Percentiles rank a stretch among this genome's conserved stretches.
Evolutionary conservation across 2,888 invertebrate species (phyloP).

Genomic region (Plutella xylostella): DNA sequence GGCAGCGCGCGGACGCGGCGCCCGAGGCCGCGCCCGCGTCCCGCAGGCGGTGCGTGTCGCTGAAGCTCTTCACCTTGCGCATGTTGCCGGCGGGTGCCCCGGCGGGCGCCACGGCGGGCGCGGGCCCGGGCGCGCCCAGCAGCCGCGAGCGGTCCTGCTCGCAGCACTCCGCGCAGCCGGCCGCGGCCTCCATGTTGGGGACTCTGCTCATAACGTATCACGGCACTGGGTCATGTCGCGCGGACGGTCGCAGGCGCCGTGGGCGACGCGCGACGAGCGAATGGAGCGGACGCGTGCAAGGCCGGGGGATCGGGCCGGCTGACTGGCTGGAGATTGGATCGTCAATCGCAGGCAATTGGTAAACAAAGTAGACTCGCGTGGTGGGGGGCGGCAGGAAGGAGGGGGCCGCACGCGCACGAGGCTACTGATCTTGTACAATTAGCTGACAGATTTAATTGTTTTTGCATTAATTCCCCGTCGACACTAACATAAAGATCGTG

Average conservation of each 20-base stretch:
- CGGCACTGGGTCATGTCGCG: constrained; percentile 64
- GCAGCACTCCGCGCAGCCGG: too few species aligned
- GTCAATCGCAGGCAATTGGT: constrained; percentile 64
- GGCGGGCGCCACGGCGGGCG: constrained; percentile 40
- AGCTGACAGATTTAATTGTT: too few species aligned
- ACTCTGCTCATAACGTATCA: constrained; percentile 60
- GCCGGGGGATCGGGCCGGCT: constrained; percentile 74
- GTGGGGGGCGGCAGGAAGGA: constrained; percentile 44
- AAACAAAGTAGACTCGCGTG: constrained; percentile 53
- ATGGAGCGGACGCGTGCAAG: constrained; percentile 82
- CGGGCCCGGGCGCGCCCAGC: too few species aligned
- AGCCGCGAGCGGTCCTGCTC: constrained; percentile 53
- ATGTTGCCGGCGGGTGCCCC: constrained; percentile 62
- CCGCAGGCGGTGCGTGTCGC: constrained; percentile 59
- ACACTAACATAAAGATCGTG: too few species aligned
- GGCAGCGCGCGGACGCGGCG: constrained; percentile 57
- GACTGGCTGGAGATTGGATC: constrained; percentile 41
- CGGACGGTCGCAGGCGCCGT: constrained; percentile 56
- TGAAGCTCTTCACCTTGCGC: constrained; percentile 65
- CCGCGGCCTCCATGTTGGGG: constrained; percentile 52
- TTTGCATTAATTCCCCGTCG: too few species aligned
- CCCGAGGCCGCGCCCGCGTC: constrained; percentile 55
- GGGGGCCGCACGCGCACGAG: constrained; percentile 84
- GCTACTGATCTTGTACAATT: too few species aligned
- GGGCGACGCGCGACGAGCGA: constrained; percentile 52